These are phyloP conservation scores for Trachurus trachurus DNA, from an alignment of 2,797 vertebrate genomes.

Conservation along the genomic window DNA sequence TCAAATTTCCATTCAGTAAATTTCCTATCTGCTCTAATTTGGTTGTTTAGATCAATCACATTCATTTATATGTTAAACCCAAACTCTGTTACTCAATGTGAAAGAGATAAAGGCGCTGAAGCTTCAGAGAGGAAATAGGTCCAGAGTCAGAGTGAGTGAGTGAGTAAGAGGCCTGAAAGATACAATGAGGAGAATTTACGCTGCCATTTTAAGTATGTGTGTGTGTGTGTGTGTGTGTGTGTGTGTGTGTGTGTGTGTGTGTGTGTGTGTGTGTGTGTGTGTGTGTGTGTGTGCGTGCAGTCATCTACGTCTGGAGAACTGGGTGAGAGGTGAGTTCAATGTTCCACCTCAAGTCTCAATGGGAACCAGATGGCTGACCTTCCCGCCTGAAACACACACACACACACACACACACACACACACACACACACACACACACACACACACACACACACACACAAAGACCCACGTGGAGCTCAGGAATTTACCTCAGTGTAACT, in stretches of 20 bases:
- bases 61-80: too few relatives aligned
- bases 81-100: too few relatives aligned
- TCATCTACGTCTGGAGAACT: slow-evolving; percentile 8
- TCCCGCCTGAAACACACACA: background rate
- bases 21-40: too few relatives aligned
- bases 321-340: slow-evolving; percentile 33
- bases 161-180: background rate
- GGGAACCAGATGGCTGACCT: slow-evolving; percentile 43
- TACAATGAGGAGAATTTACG: background rate
- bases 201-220: background rate
- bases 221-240: slow-evolving; percentile 9
- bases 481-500: background rate
- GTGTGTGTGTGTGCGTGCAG: slow-evolving; percentile 13
- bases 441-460: background rate
- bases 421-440: background rate
- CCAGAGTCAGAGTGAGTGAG: background rate
- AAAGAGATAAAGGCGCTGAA: too few relatives aligned
- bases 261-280: slow-evolving; percentile 6
- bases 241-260: slow-evolving; percentile 16
- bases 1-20: too few relatives aligned
- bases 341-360: slow-evolving; percentile 31
- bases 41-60: too few relatives aligned
- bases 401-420: slow-evolving; percentile 1
- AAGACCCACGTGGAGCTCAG: background rate
- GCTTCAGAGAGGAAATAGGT: background rate